Evolutionary conservation across 2,888 invertebrate species (phyloP), one percentile per base, ranked within the genome.

Genomic region (Campaea margaritaria): DNA sequence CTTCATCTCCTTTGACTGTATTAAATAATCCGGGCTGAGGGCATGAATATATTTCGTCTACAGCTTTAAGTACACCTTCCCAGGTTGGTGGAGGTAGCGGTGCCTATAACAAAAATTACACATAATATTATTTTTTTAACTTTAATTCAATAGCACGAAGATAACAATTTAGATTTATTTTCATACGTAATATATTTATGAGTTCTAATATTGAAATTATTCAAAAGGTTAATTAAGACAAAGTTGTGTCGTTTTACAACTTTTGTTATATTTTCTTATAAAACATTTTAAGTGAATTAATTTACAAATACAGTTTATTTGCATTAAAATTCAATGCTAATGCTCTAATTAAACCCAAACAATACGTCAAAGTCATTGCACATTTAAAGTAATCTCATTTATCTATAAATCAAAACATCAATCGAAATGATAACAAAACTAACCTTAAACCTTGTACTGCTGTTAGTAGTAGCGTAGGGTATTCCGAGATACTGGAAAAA

Each of bases 401-500:
- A 44, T 56, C 49, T 39, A 52, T 36, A n/a, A 54, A 43, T 41
- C 38, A 27, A 50, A 47, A 58, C 44, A 51, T n/a, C n/a, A n/a
- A n/a, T n/a, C n/a, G n/a, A 21, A 21, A 21, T 2, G 21, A 43
- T 62, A 53, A 53, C 8, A 58, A 67, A 55, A 70, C 75, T 70
- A 58, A 91, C 91, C 86, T 89, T 82, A 75, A 91, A 91, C 69
- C 89, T 77, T 34, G 78, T 82, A 38, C 72, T 82, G 44, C 75
- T 82, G 54, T 85, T 86, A 16, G 81, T 76, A 1, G 84, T 83
- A 11, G 86, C 90, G 51, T 91, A 91, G 2, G 91, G 91, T 64
- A 91, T 89, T 8, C 91, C 90, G 10, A 86, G 61, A 75, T 91
- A 91, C 80, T 90, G 87, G 34, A 83, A 87, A 78, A 82, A 79